These are phyloP conservation scores for Asarcornis scutulata DNA, from an alignment of 2,113 vertebrate species.

Conservation along the genomic window DNA sequence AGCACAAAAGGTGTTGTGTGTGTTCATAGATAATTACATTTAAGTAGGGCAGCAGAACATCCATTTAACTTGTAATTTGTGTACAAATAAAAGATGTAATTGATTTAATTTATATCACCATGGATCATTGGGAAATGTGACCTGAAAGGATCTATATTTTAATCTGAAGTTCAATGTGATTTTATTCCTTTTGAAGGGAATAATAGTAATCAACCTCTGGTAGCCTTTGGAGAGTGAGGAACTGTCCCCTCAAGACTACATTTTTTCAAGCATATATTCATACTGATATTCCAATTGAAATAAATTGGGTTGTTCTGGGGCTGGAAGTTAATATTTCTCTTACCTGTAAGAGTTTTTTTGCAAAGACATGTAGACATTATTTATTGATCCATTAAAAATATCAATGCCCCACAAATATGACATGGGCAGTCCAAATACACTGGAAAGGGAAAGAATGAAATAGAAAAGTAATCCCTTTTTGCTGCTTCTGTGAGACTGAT, in stretches of 20 bases:
- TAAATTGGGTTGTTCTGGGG: neutral
- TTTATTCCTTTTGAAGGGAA: neutral
- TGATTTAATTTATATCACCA: neutral
- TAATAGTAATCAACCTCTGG: neutral
- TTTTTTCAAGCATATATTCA: neutral
- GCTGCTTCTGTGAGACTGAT: neutral
- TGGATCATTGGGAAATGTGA: slow-evolving; percentile 26
- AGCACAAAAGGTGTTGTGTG: neutral
- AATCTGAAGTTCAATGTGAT: neutral
- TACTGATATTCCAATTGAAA: neutral
- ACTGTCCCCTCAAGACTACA: neutral
- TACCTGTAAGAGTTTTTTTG: neutral
- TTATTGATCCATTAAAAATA: neutral
- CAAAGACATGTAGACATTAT: neutral
- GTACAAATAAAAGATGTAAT: slow-evolving; percentile 11
- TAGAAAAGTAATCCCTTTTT: neutral
- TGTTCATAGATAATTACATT: neutral
- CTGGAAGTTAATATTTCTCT: neutral
- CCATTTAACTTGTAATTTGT: slow-evolving; percentile 8
- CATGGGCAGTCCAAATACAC: neutral
- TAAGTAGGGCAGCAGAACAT: neutral
- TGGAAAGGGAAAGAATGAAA: neutral
- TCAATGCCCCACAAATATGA: neutral
- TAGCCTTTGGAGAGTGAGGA: neutral
- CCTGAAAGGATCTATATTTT: neutral